A percentile compares a stretch with the other conserved stretches of the same genome.
phyloP scores from a whole-genome alignment of 2,797 vertebrate species.

The Diglossa cyanea region DNA sequence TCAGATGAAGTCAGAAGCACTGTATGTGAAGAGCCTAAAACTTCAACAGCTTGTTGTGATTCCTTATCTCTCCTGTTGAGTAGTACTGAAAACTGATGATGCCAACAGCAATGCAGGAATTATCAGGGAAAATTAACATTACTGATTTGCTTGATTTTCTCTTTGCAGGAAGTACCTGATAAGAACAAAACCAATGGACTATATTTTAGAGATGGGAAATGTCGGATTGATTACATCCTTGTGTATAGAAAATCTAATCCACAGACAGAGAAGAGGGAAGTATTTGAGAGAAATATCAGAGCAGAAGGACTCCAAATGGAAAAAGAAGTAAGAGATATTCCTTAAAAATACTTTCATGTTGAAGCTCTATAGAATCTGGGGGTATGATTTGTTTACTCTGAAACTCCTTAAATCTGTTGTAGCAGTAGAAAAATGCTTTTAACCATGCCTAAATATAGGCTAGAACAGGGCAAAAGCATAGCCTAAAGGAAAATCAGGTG shows the following conservation, averaged over 20 bases:
- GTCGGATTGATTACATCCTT: slow-evolving; percentile 91
- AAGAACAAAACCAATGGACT: slow-evolving; percentile 83
- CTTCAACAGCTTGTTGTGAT: neutral
- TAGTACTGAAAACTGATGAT: neutral
- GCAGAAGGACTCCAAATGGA: slow-evolving; percentile 92
- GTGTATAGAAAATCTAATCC: slow-evolving; percentile 89
- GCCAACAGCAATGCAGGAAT: neutral
- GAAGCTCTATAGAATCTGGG: neutral
- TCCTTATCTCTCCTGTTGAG: neutral
- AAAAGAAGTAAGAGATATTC: slow-evolving; percentile 82
- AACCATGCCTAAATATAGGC: neutral
- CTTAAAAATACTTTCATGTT: neutral
- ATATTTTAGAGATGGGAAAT: slow-evolving; percentile 89
- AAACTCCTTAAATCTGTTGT: neutral
- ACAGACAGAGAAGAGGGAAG: slow-evolving; percentile 88
- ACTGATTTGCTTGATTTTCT: slow-evolving; percentile 7
- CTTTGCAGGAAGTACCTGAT: slow-evolving; percentile 74
- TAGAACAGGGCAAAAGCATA: neutral
- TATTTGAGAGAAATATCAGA: slow-evolving; percentile 92
- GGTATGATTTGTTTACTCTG: neutral
- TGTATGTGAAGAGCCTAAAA: neutral
- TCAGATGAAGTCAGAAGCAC: neutral
- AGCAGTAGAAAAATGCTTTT: neutral
- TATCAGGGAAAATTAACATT: neutral
- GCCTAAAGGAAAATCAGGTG: slow-evolving; percentile 5